Evolutionary conservation across 64 coral and sea anemone genomes (phyloP), one percentile per base, ranked within the genome.

Genomic region (Stylophora pistillata): DNA sequence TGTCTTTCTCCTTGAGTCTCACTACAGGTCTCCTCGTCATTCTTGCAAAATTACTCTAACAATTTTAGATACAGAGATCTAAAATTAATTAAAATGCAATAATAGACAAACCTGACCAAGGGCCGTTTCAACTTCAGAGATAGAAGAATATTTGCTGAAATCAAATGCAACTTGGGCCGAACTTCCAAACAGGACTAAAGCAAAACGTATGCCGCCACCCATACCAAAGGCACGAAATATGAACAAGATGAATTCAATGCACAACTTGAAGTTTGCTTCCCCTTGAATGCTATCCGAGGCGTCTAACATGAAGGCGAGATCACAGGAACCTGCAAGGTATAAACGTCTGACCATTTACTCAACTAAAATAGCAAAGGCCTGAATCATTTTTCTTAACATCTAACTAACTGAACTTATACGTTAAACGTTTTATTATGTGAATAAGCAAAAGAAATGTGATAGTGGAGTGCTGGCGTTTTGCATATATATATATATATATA

Each of bases 261-360:
- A 91, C 94, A 92, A 62, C 41, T 95, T 55, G 79, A 95, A 95
- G 27, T 89, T 88, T 16, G 78, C 82, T 33, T 95, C 86, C 16
- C 94, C 90, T 53, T 89, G 20, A 32, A 92, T 85, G 10, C 77
- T 85, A 14, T 79, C 84, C 16, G 94, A 95, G 21, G 91, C 82
- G n/a, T 95, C 94, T 13, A 95, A 58, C 73, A 95, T 74, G 20
- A 95, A 92, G 56, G 89, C 94, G 10, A 95, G 57, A 59, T 95
- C 86, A 80, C 80, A 91, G 0, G 82, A 78, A 23, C 92, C 92
- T 78, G 55, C 14, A 15, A 18, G 28, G 56, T 23, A 89, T 37
- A 17, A n/a, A 37, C 17, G 20, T 21, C 16, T 18, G 29, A 58
- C 18, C 29, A 58, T 30, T 32, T 26, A 9, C 1, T 81, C 3